Evolutionary conservation across 2,113 vertebrate species (phyloP).

Genomic region (Tragelaphus strepsiceros): DNA sequence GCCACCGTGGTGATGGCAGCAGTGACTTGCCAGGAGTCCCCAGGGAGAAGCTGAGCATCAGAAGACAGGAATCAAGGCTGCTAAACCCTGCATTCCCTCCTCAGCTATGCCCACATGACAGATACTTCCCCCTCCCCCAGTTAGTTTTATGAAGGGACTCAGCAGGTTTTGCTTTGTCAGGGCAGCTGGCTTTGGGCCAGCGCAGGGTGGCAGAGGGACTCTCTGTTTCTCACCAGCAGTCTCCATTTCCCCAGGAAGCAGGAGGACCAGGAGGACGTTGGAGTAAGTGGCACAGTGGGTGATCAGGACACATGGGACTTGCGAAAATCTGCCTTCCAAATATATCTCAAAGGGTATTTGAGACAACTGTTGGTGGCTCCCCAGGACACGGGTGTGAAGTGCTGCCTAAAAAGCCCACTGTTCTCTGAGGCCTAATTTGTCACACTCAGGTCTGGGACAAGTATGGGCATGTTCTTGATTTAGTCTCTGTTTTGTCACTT

Average conservation of each 20-base stretch:
- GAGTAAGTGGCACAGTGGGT: neutral
- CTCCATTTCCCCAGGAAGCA: neutral
- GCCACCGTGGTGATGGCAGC: neutral
- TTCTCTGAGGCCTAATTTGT: constrained; percentile 15
- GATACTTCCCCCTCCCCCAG: rapidly evolving
- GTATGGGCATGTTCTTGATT: neutral
- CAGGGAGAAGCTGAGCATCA: neutral
- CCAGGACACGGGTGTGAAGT: neutral
- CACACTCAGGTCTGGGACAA: neutral
- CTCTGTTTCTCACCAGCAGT: neutral
- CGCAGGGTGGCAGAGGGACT: neutral
- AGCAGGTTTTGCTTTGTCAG: neutral
- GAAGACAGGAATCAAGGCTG: neutral
- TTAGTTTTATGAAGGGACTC: neutral
- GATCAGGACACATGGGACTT: neutral
- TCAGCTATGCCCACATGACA: neutral
- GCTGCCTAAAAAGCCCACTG: neutral
- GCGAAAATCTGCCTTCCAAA: constrained; percentile 40
- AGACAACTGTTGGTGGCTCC: constrained; percentile 35
- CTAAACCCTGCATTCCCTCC: neutral
- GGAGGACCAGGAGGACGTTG: neutral
- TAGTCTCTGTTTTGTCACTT: neutral
- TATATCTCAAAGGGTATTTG: constrained; percentile 45
- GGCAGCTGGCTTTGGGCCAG: neutral
- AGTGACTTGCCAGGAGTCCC: neutral